Evolutionary conservation across 2,797 vertebrate species (phyloP), one percentile per base, ranked within the genome.

Genomic region (Sylvia borin): DNA sequence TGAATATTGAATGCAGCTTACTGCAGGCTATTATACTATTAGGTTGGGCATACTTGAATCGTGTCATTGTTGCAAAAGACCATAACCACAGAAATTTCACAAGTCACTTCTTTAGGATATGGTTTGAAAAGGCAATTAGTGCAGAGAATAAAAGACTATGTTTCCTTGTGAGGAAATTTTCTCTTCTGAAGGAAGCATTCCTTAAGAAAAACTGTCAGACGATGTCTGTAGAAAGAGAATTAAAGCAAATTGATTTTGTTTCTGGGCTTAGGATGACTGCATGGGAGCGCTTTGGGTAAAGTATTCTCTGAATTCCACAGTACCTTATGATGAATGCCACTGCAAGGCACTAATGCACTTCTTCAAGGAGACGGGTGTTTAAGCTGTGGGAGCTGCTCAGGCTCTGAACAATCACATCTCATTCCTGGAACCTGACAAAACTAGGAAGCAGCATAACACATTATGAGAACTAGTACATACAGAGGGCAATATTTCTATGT

Each of bases 161-260:
- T 76, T 64, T 92, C 14, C 14, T 43, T 48, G 10, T 3, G 5
- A 82, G 43, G 42, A 76, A 88, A 45, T 8, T 43, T 32, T 55
- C 13, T 58, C 71, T 90, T 90, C 19, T 61, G 47, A 70, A n/a
- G 43, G 20, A 93, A 85, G 26, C 8, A 12, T 64, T 94, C 27
- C 24, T 75, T 17, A 32, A 62, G 58, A 84, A 90, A 92, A 78
- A 42, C 38, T 74, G 79, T 20, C n/a, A 80, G 57, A 54, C 36
- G 42, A 67, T 40, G 42, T 70, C 48, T 61, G 34, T 48, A 67
- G 55, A 82, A 91, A 71, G 34, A 64, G 36, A 90, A 79, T 86
- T 88, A 87, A 42, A 85, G 70, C 14, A 72, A 92, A 86, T 70
- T 75, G 38, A 64, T 88, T 92, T 93, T 77, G 43, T 79, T 91